Conservation (phyloP, 2,888 invertebrate genomes). For the Acronicta aceris region DNA sequence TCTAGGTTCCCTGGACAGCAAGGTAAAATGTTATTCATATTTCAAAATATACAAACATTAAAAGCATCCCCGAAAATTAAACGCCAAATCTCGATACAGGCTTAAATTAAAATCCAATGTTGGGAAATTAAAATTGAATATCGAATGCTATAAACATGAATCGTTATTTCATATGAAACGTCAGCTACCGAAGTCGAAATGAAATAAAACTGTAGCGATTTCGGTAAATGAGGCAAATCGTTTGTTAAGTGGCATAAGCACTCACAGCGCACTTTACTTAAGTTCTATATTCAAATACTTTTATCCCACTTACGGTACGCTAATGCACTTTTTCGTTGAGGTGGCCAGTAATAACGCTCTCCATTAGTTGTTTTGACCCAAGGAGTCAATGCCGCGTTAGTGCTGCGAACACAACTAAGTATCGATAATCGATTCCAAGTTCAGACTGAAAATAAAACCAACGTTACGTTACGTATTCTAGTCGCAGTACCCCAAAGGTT, state of each 20-base stretch:
- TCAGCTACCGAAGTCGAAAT: constrained; percentile 64
- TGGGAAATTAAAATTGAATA: constrained; percentile 65
- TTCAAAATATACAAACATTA: constrained; percentile 44
- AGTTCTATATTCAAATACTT: constrained; percentile 87
- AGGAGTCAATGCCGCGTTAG: constrained; percentile 66
- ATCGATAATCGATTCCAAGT: constrained; percentile 56
- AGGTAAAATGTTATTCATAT: constrained; percentile 49
- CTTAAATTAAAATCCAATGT: constrained; percentile 65
- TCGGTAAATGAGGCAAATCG: constrained; percentile 82
- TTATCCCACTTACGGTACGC: constrained; percentile 83
- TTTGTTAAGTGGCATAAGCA: constrained; percentile 82
- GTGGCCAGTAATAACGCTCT: constrained; percentile 81
- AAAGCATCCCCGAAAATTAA: constrained; percentile 48
- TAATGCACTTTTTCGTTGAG: constrained; percentile 87
- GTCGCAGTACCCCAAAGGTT: constrained; percentile 25
- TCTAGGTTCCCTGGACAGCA: constrained; percentile 40
- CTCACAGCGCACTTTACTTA: constrained; percentile 83
- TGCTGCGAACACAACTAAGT: constrained; percentile 64
- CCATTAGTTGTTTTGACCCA: constrained; percentile 82
- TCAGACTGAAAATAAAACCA: constrained; percentile 31
- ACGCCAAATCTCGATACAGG: constrained; percentile 47
- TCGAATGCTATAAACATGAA: constrained; percentile 64
- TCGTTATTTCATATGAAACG: constrained; percentile 62
- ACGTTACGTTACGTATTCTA: constrained; percentile 21
- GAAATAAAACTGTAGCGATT: constrained; percentile 77